Evolutionary conservation across 2,113 vertebrate genomes (phyloP), one percentile per base, ranked within the genome.

Genomic region (Myxocyprinus asiaticus): DNA sequence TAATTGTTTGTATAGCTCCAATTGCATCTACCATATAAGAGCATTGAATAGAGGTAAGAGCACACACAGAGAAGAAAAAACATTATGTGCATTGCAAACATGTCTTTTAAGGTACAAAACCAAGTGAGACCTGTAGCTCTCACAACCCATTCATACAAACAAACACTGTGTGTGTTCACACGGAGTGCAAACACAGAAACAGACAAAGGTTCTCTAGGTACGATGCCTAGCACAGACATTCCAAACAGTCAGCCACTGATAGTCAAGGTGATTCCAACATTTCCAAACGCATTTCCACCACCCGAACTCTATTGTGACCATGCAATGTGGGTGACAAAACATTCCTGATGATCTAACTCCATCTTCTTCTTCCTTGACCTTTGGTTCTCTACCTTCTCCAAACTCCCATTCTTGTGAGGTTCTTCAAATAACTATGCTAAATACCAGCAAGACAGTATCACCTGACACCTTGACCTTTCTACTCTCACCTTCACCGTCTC

Each of bases 401-500:
- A 3, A 33, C 44, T 22, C 58, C 76, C 22, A 33, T 33, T 33
- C 22, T 33, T 33, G 22, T 33, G 22, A 33, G 22, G 22, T 77
- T 64, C 72, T 69, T 90, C 72, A 69, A 88, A 45, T 82, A 77
- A 79, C 80, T 81, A 76, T 90, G 90, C 70, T 77, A 91, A 89
- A 92, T 92, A 90, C 89, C 87, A 87, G 89, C 90, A 87, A 86
- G 77, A 90, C 88, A 84, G 22, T 88, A 90, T 86, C 88, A 88
- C 87, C 88, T 90, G 90, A 90, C 87, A 90, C 53, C 74, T 17
- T 88, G 89, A 92, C 89, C 90, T 77, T 85, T 91, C 77, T 88
- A 86, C 90, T 89, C 84, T 89, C 86, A 87, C 86, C 87, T 90
- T 81, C 80, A 82, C 81, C 88, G 66, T 87, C 89, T 84, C 86